Evolutionary conservation across 2,113 vertebrate genomes (phyloP), one percentile per base, ranked within the genome.

Genomic region (Vanacampus margaritifer): DNA sequence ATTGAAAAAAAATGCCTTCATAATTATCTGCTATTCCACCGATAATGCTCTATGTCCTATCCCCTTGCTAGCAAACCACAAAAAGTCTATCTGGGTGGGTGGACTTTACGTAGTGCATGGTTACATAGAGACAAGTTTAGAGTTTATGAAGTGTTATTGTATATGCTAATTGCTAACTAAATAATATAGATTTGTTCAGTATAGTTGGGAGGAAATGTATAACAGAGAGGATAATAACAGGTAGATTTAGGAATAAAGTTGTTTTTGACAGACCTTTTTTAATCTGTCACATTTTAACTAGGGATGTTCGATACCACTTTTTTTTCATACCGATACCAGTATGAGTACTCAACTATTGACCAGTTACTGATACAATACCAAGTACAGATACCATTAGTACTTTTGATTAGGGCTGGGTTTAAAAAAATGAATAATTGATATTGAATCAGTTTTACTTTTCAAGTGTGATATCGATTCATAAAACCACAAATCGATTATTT

Each of bases 31-130:
- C 64, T 65, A 35, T 72, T 77, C 48, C 39, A 32, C 58, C n/a
- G 54, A 69, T 72, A 74, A 71, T 71, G 28, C 24, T 37, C 57
- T 73, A 77, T 64, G 23, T 63, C 61, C 50, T 60, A 64, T 61
- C 58, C 70, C 64, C 46, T 68, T 82, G 71, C 73, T 64, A 74
- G 57, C 75, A 73, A 79, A 57, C 66, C 53, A 71, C 67, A 36
- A 68, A 70, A 76, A 69, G 67, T 65, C 36, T 36, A 39, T 60
- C 21, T 0, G n/a, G n/a, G n/a, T n/a, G n/a, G n/a, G n/a, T n/a
- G n/a, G n/a, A n/a, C n/a, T 32, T 32, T 32, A 32, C 28, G 28
- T 2, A 32, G 24, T 13, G 39, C 21, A 39, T 41, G 36, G 54
- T 32, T 12, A 60, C 35, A 5, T 12, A 39, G 10, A 36, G 9